Percentiles rank a stretch among this genome's conserved stretches.
Conservation (phyloP, 2,888 invertebrate species). For the Toxonevra muliebris region DNA sequence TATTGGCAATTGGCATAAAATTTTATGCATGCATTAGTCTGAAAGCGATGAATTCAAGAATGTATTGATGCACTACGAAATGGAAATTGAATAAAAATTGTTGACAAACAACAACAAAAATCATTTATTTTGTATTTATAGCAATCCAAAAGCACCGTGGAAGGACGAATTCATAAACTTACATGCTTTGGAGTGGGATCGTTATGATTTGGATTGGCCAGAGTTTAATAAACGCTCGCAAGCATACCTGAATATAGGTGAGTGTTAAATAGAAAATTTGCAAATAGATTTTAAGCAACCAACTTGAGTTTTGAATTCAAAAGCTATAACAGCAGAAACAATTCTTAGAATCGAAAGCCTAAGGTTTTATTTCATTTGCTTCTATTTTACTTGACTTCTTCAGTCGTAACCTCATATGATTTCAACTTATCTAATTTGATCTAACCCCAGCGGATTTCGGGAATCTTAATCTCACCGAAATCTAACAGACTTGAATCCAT, state of each 20-base stretch:
- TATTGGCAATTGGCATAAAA: constrained; percentile 24
- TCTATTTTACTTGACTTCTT: too few relatives aligned
- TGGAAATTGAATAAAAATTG: neutral
- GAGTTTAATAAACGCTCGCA: constrained; percentile 80
- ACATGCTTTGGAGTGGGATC: constrained; percentile 73
- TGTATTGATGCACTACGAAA: neutral
- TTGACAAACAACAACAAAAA: neutral
- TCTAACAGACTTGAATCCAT: too few relatives aligned
- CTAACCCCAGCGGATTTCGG: too few relatives aligned
- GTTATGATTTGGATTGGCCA: constrained; percentile 83
- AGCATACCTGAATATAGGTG: constrained; percentile 77
- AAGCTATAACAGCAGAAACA: too few relatives aligned
- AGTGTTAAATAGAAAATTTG: constrained; percentile 27
- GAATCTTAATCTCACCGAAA: too few relatives aligned
- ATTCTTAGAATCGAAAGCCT: too few relatives aligned
- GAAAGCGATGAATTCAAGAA: neutral
- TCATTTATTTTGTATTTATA: constrained; percentile 57
- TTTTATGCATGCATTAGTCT: constrained; percentile 24
- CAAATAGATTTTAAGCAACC: too few relatives aligned
- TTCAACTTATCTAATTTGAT: too few relatives aligned
- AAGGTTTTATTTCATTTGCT: too few relatives aligned
- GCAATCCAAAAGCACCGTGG: constrained; percentile 81
- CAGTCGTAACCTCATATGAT: too few relatives aligned
- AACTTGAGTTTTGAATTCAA: too few relatives aligned
- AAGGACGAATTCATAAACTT: constrained; percentile 72